Evolutionary conservation across 1,140 invertebrate genomes (phyloP).

Genomic region (Drosophila paulistorum): DNA sequence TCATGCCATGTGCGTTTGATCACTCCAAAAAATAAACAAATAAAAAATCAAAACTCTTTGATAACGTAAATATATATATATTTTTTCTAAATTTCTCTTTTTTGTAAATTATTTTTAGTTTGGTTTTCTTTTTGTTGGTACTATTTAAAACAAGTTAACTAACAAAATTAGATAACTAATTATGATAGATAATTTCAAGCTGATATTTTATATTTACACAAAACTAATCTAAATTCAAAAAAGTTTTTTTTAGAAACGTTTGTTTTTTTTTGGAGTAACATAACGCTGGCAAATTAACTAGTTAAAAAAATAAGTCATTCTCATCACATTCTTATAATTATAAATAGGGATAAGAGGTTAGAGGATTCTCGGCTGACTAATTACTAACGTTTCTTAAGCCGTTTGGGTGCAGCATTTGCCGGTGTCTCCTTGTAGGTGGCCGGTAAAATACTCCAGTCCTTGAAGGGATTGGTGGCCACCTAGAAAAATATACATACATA

Average conservation of each 20-base stretch:
- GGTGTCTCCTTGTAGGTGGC: conserved; percentile 73
- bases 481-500: conserved; percentile 70
- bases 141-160: conserved; percentile 46
- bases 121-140: conserved; percentile 47
- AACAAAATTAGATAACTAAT: neutral
- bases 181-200: neutral
- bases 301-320: conserved; percentile 11
- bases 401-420: conserved; percentile 76
- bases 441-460: conserved; percentile 88
- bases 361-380: conserved; percentile 30
- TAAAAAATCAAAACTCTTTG: conserved; percentile 61
- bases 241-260: conserved; percentile 12
- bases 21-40: conserved; percentile 54
- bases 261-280: conserved; percentile 63
- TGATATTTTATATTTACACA: neutral
- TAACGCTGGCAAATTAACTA: conserved; percentile 45
- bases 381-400: conserved; percentile 82
- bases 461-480: conserved; percentile 91
- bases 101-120: conserved; percentile 48
- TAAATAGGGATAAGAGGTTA: conserved; percentile 31
- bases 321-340: conserved; percentile 45
- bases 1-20: conserved; percentile 45
- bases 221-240: neutral
- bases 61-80: neutral
- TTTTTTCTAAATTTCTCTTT: conserved; percentile 8